Evolutionary conservation across 2,797 vertebrate species (phyloP).

Genomic region (Cynodonichthys magdalenae): DNA sequence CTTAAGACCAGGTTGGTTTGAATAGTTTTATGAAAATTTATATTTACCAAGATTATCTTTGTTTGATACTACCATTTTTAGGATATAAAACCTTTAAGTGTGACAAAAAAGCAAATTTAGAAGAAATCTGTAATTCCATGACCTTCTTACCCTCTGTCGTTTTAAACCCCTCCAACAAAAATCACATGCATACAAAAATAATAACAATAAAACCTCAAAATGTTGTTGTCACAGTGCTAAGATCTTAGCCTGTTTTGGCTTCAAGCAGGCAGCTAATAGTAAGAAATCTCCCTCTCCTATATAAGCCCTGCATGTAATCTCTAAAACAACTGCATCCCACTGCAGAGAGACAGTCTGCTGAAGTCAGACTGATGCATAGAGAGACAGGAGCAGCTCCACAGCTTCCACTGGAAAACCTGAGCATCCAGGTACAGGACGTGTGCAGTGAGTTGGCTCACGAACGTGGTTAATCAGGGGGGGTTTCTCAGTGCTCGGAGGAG

Average conservation of each 20-base stretch:
- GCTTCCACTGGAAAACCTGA: constrained; percentile 43
- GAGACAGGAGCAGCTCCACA: constrained; percentile 30
- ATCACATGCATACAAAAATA: no score
- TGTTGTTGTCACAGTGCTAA: constrained; percentile 74
- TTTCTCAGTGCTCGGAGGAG: constrained; percentile 44
- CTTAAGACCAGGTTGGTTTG: no score
- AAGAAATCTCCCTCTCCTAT: constrained; percentile 16
- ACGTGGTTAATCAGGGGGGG: constrained; percentile 12
- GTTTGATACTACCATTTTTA: no score
- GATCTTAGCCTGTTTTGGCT: constrained; percentile 58
- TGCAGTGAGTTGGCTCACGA: constrained; percentile 31
- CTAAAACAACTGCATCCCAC: constrained; percentile 25
- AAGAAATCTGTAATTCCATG: no score
- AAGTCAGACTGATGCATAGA: constrained; percentile 50
- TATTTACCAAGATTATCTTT: no score
- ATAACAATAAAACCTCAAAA: constrained; percentile 18
- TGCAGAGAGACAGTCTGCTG: constrained; percentile 31
- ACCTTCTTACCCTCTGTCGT: no score
- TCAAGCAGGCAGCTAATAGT: constrained; percentile 24
- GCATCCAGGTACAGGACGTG: constrained; percentile 54
- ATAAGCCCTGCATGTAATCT: constrained; percentile 17
- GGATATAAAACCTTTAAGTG: no score
- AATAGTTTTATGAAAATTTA: no score
- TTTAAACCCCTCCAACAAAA: no score
- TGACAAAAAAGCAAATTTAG: no score